These are phyloP conservation scores for Xenops minutus DNA, from an alignment of 2,797 vertebrate species.

Conservation along the genomic window DNA sequence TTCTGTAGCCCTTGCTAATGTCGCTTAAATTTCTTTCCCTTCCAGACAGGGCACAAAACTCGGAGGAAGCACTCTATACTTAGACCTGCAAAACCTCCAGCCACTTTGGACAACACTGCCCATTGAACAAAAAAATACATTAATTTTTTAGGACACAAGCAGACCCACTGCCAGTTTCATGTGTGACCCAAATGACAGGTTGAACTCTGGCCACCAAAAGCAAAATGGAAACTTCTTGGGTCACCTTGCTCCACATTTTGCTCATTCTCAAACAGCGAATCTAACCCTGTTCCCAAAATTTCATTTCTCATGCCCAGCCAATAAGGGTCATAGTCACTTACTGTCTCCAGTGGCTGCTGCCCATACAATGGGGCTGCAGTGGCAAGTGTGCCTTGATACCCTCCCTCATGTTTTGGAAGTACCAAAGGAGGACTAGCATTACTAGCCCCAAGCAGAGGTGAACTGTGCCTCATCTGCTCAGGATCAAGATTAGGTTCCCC, in stretches of 20 bases:
- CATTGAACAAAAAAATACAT: neutral
- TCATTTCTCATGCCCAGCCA: slow-evolving; percentile 30
- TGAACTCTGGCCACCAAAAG: slow-evolving; percentile 1
- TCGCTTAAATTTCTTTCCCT: neutral
- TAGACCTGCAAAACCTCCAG: neutral
- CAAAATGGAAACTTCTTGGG: slow-evolving; percentile 8
- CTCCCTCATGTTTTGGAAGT: neutral
- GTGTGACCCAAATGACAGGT: slow-evolving; percentile 12
- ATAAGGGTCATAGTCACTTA: neutral
- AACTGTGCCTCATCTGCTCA: neutral
- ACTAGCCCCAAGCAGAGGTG: neutral
- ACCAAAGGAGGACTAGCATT: neutral
- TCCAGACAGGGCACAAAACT: neutral
- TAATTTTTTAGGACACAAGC: neutral
- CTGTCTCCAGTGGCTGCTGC: slow-evolving; percentile 30
- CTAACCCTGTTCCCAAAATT: slow-evolving; percentile 12
- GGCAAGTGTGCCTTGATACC: neutral
- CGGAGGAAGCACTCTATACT: neutral
- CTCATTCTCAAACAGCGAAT: neutral
- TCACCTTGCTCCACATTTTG: neutral
- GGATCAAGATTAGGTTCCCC: neutral
- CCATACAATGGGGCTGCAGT: neutral
- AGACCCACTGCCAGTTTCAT: neutral
- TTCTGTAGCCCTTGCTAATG: neutral
- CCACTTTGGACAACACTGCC: neutral